Percentiles rank a stretch among this genome's conserved stretches.
phyloP scores from a whole-genome alignment of 2,113 vertebrate species.

The Corythoichthys haematopterus region DNA sequence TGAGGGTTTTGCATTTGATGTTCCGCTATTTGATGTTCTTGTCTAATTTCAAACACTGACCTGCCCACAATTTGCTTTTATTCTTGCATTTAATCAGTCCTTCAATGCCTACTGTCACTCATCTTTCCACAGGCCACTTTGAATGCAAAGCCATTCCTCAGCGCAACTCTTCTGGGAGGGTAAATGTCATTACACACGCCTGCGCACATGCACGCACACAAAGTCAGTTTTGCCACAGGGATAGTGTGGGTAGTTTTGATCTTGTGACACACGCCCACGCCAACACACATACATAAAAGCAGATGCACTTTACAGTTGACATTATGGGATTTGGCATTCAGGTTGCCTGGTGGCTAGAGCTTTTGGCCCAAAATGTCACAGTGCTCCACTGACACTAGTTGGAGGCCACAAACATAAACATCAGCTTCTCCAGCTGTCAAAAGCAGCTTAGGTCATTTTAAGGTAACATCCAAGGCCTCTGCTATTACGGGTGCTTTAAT shows the following conservation, averaged over 20 bases:
- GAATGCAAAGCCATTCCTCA: slow-evolving; percentile 26
- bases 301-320: slow-evolving; percentile 25
- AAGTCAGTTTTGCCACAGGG: slow-evolving; percentile 42
- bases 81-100: slow-evolving; percentile 14
- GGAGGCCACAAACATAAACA: slow-evolving; percentile 29
- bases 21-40: slow-evolving; percentile 25
- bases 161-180: slow-evolving; percentile 31
- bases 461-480: neutral
- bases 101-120: neutral
- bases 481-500: slow-evolving; percentile 26
- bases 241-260: slow-evolving; percentile 36
- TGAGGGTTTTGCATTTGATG: slow-evolving; percentile 24
- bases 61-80: slow-evolving; percentile 15
- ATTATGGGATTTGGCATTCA: slow-evolving; percentile 47
- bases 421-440: slow-evolving; percentile 16
- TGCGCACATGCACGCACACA: neutral
- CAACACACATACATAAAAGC: slow-evolving; percentile 10
- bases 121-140: neutral
- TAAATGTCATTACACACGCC: slow-evolving; percentile 51
- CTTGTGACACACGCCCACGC: slow-evolving; percentile 20
- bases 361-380: slow-evolving; percentile 62
- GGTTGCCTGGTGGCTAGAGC: slow-evolving; percentile 31
- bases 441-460: slow-evolving; percentile 5
- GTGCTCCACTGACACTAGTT: slow-evolving; percentile 46
- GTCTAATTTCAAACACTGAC: slow-evolving; percentile 22